phyloP scores from a whole-genome alignment of 2,113 vertebrate species.

The Azemiops feae region DNA sequence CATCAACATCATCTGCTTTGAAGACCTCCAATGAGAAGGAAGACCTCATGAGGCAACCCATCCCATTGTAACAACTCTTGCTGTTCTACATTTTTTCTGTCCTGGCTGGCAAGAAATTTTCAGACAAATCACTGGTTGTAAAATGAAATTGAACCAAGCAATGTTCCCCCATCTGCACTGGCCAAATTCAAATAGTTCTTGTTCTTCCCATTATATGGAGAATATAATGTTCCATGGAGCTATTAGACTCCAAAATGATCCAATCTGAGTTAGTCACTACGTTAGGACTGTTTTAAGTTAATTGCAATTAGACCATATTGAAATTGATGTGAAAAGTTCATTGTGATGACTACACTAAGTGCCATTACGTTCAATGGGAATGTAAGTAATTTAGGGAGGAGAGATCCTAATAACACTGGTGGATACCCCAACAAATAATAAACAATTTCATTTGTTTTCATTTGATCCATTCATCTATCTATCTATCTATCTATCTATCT shows the following conservation, averaged over 20 bases:
- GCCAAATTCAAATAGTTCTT: not conserved
- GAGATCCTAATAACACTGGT: not conserved
- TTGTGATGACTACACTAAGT: not conserved
- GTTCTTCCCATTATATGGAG: not conserved
- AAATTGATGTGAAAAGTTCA: not conserved
- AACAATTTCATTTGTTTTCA: not conserved
- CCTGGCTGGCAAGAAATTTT: not conserved
- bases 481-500: no score
- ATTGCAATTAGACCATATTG: not conserved
- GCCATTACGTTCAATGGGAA: not conserved
- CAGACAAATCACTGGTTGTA: not conserved
- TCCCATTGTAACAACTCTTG: not conserved
- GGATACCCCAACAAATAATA: not conserved
- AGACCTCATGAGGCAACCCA: not conserved
- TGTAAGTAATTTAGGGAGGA: not conserved
- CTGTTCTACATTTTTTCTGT: not conserved
- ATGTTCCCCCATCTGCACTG: not conserved
- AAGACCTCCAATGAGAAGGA: not conserved
- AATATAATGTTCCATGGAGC: not conserved
- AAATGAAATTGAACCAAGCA: not conserved
- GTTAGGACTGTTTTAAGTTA: not conserved
- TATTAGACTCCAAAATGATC: not conserved
- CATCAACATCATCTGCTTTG: not conserved
- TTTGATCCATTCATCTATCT: not conserved
- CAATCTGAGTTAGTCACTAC: not conserved